These are phyloP conservation scores for Willowsia nigromaculata DNA, from an alignment of 2,888 invertebrate species.

Conservation along the genomic window DNA sequence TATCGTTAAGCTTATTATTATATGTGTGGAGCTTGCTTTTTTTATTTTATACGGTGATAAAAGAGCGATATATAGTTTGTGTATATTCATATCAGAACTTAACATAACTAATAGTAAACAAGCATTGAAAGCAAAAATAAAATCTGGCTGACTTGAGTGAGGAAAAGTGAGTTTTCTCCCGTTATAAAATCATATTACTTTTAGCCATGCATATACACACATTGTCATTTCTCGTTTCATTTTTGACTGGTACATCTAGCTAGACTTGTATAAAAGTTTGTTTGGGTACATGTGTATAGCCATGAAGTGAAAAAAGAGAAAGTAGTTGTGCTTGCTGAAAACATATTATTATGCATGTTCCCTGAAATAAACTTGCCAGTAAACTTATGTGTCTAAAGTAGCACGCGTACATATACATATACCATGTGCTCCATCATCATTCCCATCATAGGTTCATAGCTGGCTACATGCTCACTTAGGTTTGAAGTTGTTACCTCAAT, in stretches of 20 bases:
- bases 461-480: not conserved
- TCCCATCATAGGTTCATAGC: not conserved
- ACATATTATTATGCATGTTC: slow-evolving; percentile 1
- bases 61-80: not conserved
- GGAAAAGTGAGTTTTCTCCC: not conserved
- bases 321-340: not conserved
- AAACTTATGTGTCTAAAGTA: not conserved
- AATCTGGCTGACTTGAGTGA: not conserved
- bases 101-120: slow-evolving; percentile 4
- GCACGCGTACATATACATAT: not conserved
- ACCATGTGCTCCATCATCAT: slow-evolving; percentile 23
- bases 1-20: slow-evolving; percentile 37
- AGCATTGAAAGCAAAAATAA: not conserved
- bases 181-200: slow-evolving; percentile 10
- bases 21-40: not conserved
- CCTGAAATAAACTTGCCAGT: not conserved
- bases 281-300: not conserved
- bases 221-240: slow-evolving; percentile 58
- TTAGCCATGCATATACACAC: slow-evolving; percentile 5
- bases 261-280: not conserved
- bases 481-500: not conserved
- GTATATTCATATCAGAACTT: not conserved
- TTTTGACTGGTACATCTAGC: not conserved
- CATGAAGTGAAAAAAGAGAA: not conserved
- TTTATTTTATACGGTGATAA: slow-evolving; percentile 46